Base-by-base conservation (phyloP, 2,113 vertebrate genomes). In the Poecilia latipinna region DNA sequence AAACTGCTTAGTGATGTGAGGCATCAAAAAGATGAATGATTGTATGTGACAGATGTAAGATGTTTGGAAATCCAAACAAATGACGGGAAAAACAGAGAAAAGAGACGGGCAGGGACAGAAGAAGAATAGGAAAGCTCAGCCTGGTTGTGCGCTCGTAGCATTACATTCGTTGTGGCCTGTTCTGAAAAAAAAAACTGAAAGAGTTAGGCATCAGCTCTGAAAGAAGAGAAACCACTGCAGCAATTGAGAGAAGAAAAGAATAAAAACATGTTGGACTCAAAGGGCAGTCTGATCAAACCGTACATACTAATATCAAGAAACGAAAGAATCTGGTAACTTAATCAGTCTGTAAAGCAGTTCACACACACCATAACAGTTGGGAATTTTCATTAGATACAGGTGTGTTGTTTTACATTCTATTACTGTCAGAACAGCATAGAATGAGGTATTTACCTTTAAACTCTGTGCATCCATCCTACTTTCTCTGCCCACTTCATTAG, bases 181-280 rank as follows among this genome's bases (percentile, higher is more conserved):
- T 68, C 71, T 88, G 88, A 91, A 90, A 91, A 72, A 85, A 82
- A 92, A 85, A 76, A 88, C 83, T 85, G 74, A 88, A 83, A 89
- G 86, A 93, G 89, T 94, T 90, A 80, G 85, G 61, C 86, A 93
- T 88, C 71, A 77, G 64, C 89, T 74, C 35, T 88, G 65, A 82
- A 79, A 91, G 79, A 65, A 73, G 77, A 90, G 86, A 75, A 74
- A 88, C 79, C 54, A 88, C 77, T 85, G 79, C 85, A 82, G 74
- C 60, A 92, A 82, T 54, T 22, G 8, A 19, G 70, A 77, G 82
- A 75, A 67, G 72, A 35, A 54, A 70, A 68, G 29, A 54, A 68
- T 29, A 44, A 32, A 78, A 77, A 81, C 86, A 82, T 31, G 35
- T 81, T 57, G 60, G 68, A 67, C 72, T 84, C 12, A 70, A 77